Base-by-base conservation (phyloP, 1,140 invertebrate genomes). In the Grapholita molesta region DNA sequence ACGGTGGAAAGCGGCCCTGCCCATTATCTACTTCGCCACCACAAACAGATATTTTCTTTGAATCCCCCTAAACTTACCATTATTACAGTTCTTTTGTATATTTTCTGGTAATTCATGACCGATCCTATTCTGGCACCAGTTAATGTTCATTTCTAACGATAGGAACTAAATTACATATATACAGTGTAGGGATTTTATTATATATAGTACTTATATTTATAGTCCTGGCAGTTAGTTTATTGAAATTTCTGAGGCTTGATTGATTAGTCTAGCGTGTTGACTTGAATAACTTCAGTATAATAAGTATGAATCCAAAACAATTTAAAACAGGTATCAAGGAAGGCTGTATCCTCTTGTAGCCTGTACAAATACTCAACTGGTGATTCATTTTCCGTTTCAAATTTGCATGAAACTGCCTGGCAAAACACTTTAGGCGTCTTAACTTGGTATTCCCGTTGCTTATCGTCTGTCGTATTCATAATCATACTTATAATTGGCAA, bases 1-100 rank as follows among this genome's bases (percentile, higher is more conserved):
- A 71, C 69, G 48, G 70, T 77, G 74, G 83, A 84, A 86, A 85
- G 83, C 75, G 77, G 73, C 77, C 78, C 79, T 78, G 72, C 71
- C 77, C 75, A 80, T 84, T 83, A 81, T 82, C 75, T 81, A 79
- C 57, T 70, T 61, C 35, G 25, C 33, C 48, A 67, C 64, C 69
- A 70, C 66, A 30, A 67, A 69, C 66, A 38, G 53, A 35, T 38
- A 69, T 69, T 65, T 70, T 64, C 64, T 61, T 61, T 30, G 25
- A 61, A 28, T 21, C 21, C 25, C 28, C 55, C 25, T 48, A 61
- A 61, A 61, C 42, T 48, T 48, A 18, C 42, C 15, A 9, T 48
- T 48, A 48, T 9, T 21, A 7, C 2, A 5, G 38, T 15, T n/a
- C n/a, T n/a, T n/a, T n/a, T n/a, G 5, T 38, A 15, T 33, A 0